Conservation (phyloP, 2,888 invertebrate genomes). For the Xestobium rufovillosum region DNA sequence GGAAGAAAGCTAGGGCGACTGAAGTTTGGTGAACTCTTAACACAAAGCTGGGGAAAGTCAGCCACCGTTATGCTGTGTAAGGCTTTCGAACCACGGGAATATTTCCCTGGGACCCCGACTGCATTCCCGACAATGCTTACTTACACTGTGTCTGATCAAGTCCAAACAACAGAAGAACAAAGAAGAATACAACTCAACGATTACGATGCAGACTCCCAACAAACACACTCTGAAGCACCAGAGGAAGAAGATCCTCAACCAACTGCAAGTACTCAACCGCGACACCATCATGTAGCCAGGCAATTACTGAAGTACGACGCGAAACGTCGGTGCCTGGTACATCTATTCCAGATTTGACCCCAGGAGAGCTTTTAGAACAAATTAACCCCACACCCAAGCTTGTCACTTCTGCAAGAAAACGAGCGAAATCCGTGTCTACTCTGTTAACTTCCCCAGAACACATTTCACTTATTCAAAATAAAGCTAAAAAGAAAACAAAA, state of each 20-base stretch:
- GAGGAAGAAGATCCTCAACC: too few relatives aligned
- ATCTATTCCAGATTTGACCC: slow-evolving; percentile 16
- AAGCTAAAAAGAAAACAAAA: slow-evolving; percentile 10
- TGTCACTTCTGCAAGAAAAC: slow-evolving; percentile 3
- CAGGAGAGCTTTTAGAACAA: slow-evolving; percentile 14
- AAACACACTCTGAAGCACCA: too few relatives aligned
- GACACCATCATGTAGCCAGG: slow-evolving; percentile 15
- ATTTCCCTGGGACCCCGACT: slow-evolving; percentile 14
- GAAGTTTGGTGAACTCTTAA: slow-evolving; percentile 15
- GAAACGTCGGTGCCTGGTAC: slow-evolving; percentile 11
- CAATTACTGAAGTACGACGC: slow-evolving; percentile 13
- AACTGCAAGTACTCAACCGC: too few relatives aligned
- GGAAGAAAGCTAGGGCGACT: slow-evolving; percentile 15
- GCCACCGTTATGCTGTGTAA: slow-evolving; percentile 18
- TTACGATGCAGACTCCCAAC: too few relatives aligned
- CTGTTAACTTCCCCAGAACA: slow-evolving; percentile 16
- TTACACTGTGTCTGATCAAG: slow-evolving; percentile 16
- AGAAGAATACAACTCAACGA: slow-evolving; percentile 7
- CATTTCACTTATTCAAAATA: slow-evolving; percentile 8
- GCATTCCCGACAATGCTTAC: slow-evolving; percentile 17
- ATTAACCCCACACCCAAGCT: slow-evolving; percentile 12
- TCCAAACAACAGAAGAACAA: slow-evolving; percentile 12
- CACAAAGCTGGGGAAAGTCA: slow-evolving; percentile 16
- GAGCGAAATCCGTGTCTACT: slow-evolving; percentile 13
- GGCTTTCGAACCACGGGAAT: slow-evolving; percentile 16